Base-by-base conservation (phyloP, 2,888 invertebrate genomes). In the Liposcelis brunnea region DNA sequence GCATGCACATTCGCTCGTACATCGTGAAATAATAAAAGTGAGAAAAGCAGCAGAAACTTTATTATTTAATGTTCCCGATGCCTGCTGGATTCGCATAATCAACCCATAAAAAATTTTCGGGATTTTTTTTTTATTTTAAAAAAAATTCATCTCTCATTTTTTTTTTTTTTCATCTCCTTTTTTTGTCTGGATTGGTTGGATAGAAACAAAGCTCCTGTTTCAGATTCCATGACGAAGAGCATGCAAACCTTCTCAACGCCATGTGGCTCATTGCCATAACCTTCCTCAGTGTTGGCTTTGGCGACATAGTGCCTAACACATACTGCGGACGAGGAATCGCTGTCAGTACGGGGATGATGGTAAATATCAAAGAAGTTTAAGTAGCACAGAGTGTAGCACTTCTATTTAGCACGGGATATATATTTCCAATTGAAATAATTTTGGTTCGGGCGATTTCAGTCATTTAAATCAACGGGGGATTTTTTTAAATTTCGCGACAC, bases 211-310 rank as follows among this genome's bases (percentile, higher is more conserved):
- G 40, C 3, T 47, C 21, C 45, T 45, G 37, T 51, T 45, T 43
- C 63, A 95, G 95, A 77, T 90, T 91, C 75, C 93, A 95, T 73
- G 94, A 95, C 64, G 89, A 89, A 71, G 90, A 93, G 71, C 94
- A 95, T 71, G 93, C 91, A 66, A 95, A 95, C 74, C 82, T 95
- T 64, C 79, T 93, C 67, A 97, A 97, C 74, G 91, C 97, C 61
- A 94, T 98, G 90, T 98, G 98, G 97, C 81, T 98, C 70, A 95
- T 98, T 68, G 94, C 97, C 62, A 97, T 98, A 65, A 98, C 98
- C 61, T 98, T 99, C 77, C 82, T 99, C 65, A 95, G 95, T 71
- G 94, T 99, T 63, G 98, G 98, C 66, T 99, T 98, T 73, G 98
- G 98, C 64, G 98, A 95, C 72, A 93, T 95, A 66, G 97, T 98